These are phyloP conservation scores for Forbesichthys papilliferus DNA, from an alignment of 2,113 vertebrate species.

Conservation along the genomic window DNA sequence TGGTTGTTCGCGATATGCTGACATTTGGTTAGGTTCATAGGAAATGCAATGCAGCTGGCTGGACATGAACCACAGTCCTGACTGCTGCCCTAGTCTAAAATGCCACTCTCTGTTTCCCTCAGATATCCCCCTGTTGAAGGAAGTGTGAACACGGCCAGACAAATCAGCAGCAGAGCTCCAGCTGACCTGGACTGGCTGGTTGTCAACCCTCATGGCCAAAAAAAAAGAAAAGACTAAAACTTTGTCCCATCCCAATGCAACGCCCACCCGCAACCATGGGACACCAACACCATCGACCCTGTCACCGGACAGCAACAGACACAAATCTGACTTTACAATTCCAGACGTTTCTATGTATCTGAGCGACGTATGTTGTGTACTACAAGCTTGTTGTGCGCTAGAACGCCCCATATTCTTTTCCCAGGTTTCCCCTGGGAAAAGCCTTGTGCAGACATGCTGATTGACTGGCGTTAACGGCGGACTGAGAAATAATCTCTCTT, in stretches of 20 bases:
- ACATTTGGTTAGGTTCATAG: too few species aligned
- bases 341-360: conserved; percentile 50
- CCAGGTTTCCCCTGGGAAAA: conserved; percentile 31
- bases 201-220: conserved; percentile 48
- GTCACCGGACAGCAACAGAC: conserved; percentile 27
- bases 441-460: conserved; percentile 23
- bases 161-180: conserved; percentile 47
- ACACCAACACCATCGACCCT: background rate
- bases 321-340: conserved; percentile 36
- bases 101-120: conserved; percentile 31
- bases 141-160: conserved; percentile 85
- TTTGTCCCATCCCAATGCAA: conserved; percentile 40
- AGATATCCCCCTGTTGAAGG: conserved; percentile 98
- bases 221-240: conserved; percentile 44
- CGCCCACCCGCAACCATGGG: conserved; percentile 24
- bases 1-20: too few species aligned
- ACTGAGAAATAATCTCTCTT: conserved; percentile 26
- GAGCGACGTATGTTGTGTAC: conserved; percentile 52
- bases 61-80: background rate
- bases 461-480: conserved; percentile 22
- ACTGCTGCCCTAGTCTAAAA: background rate
- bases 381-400: conserved; percentile 45
- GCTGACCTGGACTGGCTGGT: conserved; percentile 68
- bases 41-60: background rate
- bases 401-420: conserved; percentile 21